Percentiles rank a stretch among this genome's conserved stretches.
These are phyloP conservation scores for Trichacis sp. DNA, from an alignment of 2,888 invertebrate species.

Conservation along the genomic window DNA sequence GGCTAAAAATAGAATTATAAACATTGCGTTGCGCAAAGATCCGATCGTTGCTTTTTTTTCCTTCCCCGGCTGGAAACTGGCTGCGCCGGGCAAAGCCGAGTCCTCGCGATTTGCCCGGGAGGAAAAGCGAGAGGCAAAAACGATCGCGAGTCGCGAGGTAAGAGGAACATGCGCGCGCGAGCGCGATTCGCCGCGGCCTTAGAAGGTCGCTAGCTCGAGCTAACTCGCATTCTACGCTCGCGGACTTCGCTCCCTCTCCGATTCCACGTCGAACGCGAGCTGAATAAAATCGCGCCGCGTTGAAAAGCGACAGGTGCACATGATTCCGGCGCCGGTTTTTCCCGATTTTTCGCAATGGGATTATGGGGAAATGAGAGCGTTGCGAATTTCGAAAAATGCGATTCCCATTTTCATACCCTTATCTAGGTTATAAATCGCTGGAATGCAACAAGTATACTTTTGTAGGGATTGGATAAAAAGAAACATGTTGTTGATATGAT, in stretches of 20 bases:
- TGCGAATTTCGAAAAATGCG: too few species aligned
- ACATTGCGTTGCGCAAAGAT: conserved; percentile 9
- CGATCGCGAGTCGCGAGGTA: conserved; percentile 48
- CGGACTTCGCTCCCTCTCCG: background rate
- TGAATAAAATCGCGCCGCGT: too few species aligned
- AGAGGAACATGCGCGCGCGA: background rate
- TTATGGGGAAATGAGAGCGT: too few species aligned
- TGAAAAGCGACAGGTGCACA: too few species aligned
- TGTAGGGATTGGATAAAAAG: too few species aligned
- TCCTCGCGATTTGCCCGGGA: conserved; percentile 5
- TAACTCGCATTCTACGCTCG: conserved; percentile 33
- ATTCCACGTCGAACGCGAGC: too few species aligned
- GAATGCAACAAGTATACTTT: too few species aligned
- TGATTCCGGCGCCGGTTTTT: too few species aligned
- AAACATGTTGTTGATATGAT: too few species aligned
- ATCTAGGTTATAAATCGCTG: too few species aligned
- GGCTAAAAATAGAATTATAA: conserved; percentile 8
- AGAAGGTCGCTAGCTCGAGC: conserved; percentile 64
- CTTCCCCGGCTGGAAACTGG: conserved; percentile 1
- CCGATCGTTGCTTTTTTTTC: background rate
- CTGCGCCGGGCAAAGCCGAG: background rate
- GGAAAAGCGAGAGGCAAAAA: conserved; percentile 27
- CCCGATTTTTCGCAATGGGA: too few species aligned
- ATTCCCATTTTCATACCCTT: too few species aligned
- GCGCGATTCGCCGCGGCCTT: conserved; percentile 56